phyloP scores from a whole-genome alignment of 1,140 invertebrate species.

The Pissodes strobi region DNA sequence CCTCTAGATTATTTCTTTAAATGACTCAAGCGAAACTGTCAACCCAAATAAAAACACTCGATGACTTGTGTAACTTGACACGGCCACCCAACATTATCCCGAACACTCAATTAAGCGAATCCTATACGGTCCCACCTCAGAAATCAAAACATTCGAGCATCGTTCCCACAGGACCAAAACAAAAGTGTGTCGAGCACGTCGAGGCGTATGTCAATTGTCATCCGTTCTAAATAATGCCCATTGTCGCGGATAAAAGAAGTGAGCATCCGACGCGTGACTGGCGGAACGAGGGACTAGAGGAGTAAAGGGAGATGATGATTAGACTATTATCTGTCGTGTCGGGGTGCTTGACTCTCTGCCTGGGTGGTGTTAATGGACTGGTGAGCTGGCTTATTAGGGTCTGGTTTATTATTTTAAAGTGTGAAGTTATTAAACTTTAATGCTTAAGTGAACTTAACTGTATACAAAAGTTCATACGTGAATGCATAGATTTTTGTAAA shows the following conservation, averaged over 20 bases:
- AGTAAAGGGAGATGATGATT: slow-evolving; percentile 10
- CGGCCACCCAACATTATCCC: slow-evolving; percentile 1
- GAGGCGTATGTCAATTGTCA: slow-evolving; percentile 51
- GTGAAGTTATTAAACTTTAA: too few relatives aligned
- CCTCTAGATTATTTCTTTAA: too few relatives aligned
- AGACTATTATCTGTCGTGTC: slow-evolving; percentile 26
- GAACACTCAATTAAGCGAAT: slow-evolving; percentile 41
- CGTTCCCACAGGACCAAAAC: slow-evolving; percentile 46
- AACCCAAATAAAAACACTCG: not conserved
- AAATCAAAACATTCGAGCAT: slow-evolving; percentile 42
- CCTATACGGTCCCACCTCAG: slow-evolving; percentile 41
- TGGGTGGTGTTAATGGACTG: slow-evolving; percentile 26
- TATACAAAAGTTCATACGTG: too few relatives aligned
- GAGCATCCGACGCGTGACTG: slow-evolving; percentile 45
- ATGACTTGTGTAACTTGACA: slow-evolving; percentile 2
- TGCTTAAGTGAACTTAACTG: too few relatives aligned
- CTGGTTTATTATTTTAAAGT: too few relatives aligned
- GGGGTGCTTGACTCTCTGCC: slow-evolving; percentile 24
- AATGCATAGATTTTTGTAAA: too few relatives aligned
- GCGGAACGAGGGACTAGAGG: slow-evolving; percentile 17
- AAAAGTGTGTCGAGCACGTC: slow-evolving; percentile 39
- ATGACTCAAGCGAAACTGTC: too few relatives aligned
- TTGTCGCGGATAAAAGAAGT: slow-evolving; percentile 50
- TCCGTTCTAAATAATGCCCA: slow-evolving; percentile 47
- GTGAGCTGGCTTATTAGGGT: not conserved